These are phyloP conservation scores for Nezara viridula DNA, from an alignment of 2,888 invertebrate species.

Conservation along the genomic window DNA sequence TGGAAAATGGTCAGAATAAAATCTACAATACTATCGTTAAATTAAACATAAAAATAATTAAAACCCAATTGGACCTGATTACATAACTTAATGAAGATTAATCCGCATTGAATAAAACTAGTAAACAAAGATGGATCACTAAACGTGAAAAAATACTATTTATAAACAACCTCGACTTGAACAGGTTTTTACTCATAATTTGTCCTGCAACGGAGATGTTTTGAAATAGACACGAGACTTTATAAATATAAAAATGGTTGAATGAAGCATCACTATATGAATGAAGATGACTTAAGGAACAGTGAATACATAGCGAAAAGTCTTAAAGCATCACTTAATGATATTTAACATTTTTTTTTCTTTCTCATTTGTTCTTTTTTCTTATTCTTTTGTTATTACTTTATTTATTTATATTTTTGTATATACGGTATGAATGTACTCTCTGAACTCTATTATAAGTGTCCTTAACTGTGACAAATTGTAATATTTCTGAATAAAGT, in stretches of 20 bases:
- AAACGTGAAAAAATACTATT: not conserved
- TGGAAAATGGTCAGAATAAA: too few relatives aligned
- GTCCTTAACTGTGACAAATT: too few relatives aligned
- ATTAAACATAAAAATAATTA: not conserved
- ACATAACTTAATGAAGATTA: not conserved
- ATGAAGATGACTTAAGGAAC: not conserved
- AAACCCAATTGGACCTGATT: not conserved
- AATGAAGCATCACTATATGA: not conserved
- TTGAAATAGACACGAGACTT: not conserved
- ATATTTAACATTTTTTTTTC: too few relatives aligned
- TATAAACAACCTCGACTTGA: conserved; percentile 8
- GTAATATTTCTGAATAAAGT: too few relatives aligned
- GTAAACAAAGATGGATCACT: not conserved
- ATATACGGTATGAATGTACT: too few relatives aligned
- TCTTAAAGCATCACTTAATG: not conserved
- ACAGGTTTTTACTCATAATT: not conserved
- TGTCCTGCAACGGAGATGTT: too few relatives aligned
- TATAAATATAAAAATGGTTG: not conserved
- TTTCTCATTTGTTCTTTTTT: too few relatives aligned
- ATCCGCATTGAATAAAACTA: not conserved
- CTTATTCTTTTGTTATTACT: too few relatives aligned
- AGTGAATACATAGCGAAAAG: not conserved
- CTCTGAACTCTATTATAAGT: too few relatives aligned
- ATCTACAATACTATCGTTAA: not conserved
- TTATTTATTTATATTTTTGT: too few relatives aligned